Evolutionary conservation across 2,888 invertebrate genomes (phyloP).

Genomic region (Galerucella pusilla): DNA sequence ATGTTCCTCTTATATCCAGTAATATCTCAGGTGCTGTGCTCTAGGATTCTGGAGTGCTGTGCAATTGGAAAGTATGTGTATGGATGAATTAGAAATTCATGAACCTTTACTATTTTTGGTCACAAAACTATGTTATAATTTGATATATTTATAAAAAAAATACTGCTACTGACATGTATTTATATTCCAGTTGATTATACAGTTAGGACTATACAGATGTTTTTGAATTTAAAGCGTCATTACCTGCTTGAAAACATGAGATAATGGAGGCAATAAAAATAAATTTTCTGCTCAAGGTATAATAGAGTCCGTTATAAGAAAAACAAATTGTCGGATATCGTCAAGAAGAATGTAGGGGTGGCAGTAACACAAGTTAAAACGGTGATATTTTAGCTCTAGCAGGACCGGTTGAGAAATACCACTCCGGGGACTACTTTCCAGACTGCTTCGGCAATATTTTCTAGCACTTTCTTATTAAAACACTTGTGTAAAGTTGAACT

Average conservation of each 20-base stretch:
- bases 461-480: conserved; percentile 64
- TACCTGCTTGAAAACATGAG: conserved; percentile 24
- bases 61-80: too few relatives aligned
- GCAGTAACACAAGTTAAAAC: conserved; percentile 55
- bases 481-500: conserved; percentile 64
- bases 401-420: conserved; percentile 58
- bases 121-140: too few relatives aligned
- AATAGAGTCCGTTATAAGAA: conserved; percentile 46
- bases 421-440: conserved; percentile 59
- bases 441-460: conserved; percentile 60
- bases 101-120: too few relatives aligned
- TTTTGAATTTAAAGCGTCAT: conserved; percentile 38
- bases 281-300: conserved; percentile 42
- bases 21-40: too few relatives aligned
- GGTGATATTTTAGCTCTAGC: conserved; percentile 54
- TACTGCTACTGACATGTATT: too few relatives aligned
- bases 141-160: too few relatives aligned
- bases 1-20: too few relatives aligned
- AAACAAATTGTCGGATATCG: conserved; percentile 45
- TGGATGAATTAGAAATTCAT: too few relatives aligned
- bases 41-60: too few relatives aligned
- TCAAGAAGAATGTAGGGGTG: conserved; percentile 40
- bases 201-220: not conserved
- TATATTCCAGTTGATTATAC: not conserved
- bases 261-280: conserved; percentile 44